A percentile compares a stretch with the other conserved stretches of the same genome.
phyloP scores from a whole-genome alignment of 2,797 vertebrate genomes.

The Agapornis canus region DNA sequence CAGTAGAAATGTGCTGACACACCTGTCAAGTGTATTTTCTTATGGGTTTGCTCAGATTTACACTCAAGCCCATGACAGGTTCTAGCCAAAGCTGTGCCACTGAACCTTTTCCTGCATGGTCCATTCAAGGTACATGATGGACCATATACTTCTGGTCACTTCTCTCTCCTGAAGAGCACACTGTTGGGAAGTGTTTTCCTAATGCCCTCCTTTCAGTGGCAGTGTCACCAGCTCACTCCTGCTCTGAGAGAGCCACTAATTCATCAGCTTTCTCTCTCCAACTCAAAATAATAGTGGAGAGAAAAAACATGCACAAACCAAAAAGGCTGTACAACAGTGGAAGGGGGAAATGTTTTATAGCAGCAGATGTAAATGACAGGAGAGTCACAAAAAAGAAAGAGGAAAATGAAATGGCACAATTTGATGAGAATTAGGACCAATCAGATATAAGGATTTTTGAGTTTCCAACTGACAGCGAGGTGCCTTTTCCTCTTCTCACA shows the following conservation, averaged over 20 bases:
- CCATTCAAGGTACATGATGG: neutral
- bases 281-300: neutral
- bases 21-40: neutral
- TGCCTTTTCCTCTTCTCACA: neutral
- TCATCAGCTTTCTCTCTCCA: neutral
- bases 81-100: neutral
- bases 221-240: neutral
- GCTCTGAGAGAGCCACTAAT: neutral
- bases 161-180: neutral
- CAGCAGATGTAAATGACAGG: neutral
- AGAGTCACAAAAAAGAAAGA: neutral
- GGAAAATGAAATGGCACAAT: neutral
- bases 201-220: neutral
- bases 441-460: neutral
- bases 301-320: neutral
- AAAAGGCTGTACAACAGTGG: neutral
- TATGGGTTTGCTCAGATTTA: neutral
- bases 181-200: neutral
- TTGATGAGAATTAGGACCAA: neutral
- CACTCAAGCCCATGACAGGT: neutral
- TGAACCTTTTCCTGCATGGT: neutral
- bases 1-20: neutral
- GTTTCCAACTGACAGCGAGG: neutral
- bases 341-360: neutral
- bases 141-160: neutral